These are phyloP conservation scores for Diplazon laetatorius DNA, from an alignment of 2,888 invertebrate genomes.

Conservation along the genomic window DNA sequence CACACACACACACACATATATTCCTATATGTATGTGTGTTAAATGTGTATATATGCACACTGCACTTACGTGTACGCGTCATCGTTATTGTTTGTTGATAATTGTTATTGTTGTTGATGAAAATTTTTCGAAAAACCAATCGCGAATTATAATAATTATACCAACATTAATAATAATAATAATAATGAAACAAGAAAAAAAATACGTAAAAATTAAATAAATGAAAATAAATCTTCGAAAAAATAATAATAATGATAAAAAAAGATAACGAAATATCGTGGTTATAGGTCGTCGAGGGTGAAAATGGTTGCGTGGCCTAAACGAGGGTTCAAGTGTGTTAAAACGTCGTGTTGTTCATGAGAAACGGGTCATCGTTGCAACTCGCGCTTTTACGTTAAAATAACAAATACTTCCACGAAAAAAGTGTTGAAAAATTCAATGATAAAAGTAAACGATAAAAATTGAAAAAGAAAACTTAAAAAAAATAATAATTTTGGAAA, in stretches of 20 bases:
- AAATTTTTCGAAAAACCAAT: conserved; percentile 1
- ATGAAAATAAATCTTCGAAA: too few relatives aligned
- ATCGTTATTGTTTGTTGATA: conserved; percentile 29
- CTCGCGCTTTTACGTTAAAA: too few relatives aligned
- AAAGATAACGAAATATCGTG: background rate
- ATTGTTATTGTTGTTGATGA: conserved; percentile 37
- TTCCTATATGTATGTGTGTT: too few relatives aligned
- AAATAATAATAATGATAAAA: background rate
- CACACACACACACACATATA: background rate
- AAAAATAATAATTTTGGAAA: too few relatives aligned
- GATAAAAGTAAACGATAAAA: too few relatives aligned
- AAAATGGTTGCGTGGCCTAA: too few relatives aligned
- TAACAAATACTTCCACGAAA: too few relatives aligned
- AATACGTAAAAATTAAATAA: background rate
- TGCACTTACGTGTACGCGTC: background rate
- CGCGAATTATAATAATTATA: background rate
- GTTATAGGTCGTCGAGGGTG: conserved; percentile 6
- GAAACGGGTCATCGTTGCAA: too few relatives aligned
- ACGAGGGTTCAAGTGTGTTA: too few relatives aligned
- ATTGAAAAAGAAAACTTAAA: too few relatives aligned
- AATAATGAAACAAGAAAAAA: background rate
- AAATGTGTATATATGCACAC: conserved; percentile 2
- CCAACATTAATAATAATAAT: background rate
- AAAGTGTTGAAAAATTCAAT: too few relatives aligned
- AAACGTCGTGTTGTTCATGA: too few relatives aligned